Percentiles rank a stretch among this genome's conserved stretches.
These are phyloP conservation scores for Orestias chungarensis DNA, from an alignment of 2,797 vertebrate species.

Conservation along the genomic window DNA sequence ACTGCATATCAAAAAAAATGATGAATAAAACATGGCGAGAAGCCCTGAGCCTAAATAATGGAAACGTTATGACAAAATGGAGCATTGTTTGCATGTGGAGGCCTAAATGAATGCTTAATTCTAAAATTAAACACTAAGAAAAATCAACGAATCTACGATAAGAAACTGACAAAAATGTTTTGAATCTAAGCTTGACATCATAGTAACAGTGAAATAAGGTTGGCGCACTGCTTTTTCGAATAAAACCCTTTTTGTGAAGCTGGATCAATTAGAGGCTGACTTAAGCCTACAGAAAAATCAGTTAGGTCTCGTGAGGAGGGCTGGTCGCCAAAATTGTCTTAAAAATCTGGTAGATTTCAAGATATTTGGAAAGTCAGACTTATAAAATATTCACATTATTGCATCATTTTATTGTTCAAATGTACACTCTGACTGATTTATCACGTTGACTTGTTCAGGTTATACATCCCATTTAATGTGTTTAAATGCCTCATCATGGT, in stretches of 20 bases:
- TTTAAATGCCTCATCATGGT: not conserved
- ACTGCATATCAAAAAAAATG: conserved; percentile 39
- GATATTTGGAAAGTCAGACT: not conserved
- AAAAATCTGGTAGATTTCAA: not conserved
- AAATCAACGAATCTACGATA: not conserved
- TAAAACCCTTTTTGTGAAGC: too few relatives aligned
- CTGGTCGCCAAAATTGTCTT: not conserved
- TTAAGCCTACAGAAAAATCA: not conserved
- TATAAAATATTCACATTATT: not conserved
- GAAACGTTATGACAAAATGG: conserved; percentile 68
- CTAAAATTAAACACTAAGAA: not conserved
- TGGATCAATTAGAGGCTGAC: not conserved
- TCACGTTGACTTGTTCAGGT: not conserved
- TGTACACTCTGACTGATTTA: not conserved
- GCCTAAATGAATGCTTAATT: conserved; percentile 46
- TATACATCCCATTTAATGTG: not conserved
- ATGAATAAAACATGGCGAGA: conserved; percentile 75
- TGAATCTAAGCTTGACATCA: not conserved
- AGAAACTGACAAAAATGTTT: not conserved
- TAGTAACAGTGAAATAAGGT: not conserved
- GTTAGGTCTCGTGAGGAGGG: not conserved
- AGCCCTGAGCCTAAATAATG: conserved; percentile 71
- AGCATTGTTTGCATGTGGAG: conserved; percentile 49
- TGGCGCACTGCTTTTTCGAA: too few relatives aligned
- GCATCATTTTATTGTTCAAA: not conserved